Conservation (phyloP, 2,797 vertebrate genomes). For the Megaceryle alcyon region DNA sequence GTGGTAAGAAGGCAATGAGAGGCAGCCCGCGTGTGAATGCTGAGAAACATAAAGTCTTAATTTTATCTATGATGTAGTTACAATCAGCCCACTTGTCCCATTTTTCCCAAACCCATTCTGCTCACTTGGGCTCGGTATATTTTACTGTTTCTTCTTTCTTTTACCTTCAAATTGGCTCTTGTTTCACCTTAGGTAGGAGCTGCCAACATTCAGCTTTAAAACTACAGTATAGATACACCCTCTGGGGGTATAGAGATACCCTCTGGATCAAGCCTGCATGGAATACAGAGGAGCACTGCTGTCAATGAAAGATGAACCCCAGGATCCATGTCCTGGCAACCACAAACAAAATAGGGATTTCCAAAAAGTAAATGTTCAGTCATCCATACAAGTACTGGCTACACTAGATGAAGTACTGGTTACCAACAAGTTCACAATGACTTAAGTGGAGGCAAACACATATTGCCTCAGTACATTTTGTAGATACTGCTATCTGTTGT, state of each 20-base stretch:
- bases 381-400: background rate
- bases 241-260: slow-evolving; percentile 66
- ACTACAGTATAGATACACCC: slow-evolving; percentile 69
- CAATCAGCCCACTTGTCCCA: background rate
- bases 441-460: background rate
- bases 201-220: slow-evolving; percentile 85
- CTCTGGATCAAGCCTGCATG: slow-evolving; percentile 86
- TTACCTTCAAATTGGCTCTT: slow-evolving; percentile 77
- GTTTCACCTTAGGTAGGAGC: slow-evolving; percentile 86
- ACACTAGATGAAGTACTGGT: background rate
- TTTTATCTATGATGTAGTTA: background rate
- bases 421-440: background rate
- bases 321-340: slow-evolving; percentile 88
- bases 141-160: background rate
- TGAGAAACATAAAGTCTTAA: background rate
- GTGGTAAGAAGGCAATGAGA: background rate
- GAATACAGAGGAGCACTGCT: slow-evolving; percentile 86
- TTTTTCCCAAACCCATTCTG: background rate
- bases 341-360: slow-evolving; percentile 90
- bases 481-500: background rate
- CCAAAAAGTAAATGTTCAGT: slow-evolving; percentile 78
- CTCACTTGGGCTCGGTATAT: background rate
- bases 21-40: background rate
- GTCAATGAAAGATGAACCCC: slow-evolving; percentile 89
- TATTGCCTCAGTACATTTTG: background rate